Evolutionary conservation across 2,888 invertebrate genomes (phyloP), one percentile per base, ranked within the genome.

Genomic region (Operophtera brumata): DNA sequence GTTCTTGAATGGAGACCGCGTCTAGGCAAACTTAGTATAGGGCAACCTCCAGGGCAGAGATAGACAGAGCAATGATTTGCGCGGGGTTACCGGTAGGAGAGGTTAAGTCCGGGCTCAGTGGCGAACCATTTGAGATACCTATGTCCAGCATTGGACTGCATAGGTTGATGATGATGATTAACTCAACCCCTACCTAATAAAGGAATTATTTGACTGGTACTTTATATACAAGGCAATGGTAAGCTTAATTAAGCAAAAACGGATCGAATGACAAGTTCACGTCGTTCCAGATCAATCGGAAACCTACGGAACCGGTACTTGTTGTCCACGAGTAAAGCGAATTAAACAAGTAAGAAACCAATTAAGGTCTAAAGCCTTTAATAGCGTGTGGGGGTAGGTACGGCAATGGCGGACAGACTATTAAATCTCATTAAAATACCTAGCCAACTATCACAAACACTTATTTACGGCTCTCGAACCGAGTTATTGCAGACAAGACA

Each of bases 371-470:
- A 77, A 78, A 80, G 78, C 76, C 75, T 79, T 77, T 80, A 77
- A 76, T 78, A 71, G 71, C 72, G 71, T 73, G 75, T 66, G 64
- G 68, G n/a, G 4, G 4, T 20, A 20, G 67, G 69, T 69, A 66
- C 57, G 53, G 61, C 64, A 64, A 62, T 62, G 61, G 66, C 57
- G 65, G 59, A 64, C 61, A 51, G 66, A 72, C 80, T 82, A 82
- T 84, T 86, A 81, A 84, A 82, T 80, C 80, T 84, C 82, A 83
- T 85, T 86, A 82, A 84, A 82, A 84, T 85, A 80, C 76, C 79
- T 79, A 80, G 78, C 72, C 76, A 73, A 79, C 80, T 76, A 81
- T 83, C 84, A 81, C 80, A 80, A 82, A 80, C 78, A 71, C 75
- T 80, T 82, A 83, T 83, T 84, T 82, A 84, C 79, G 72, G 75